Evolutionary conservation across 1,140 invertebrate species (phyloP), one percentile per base, ranked within the genome.

Genomic region (Zaprionus kolodkinae): DNA sequence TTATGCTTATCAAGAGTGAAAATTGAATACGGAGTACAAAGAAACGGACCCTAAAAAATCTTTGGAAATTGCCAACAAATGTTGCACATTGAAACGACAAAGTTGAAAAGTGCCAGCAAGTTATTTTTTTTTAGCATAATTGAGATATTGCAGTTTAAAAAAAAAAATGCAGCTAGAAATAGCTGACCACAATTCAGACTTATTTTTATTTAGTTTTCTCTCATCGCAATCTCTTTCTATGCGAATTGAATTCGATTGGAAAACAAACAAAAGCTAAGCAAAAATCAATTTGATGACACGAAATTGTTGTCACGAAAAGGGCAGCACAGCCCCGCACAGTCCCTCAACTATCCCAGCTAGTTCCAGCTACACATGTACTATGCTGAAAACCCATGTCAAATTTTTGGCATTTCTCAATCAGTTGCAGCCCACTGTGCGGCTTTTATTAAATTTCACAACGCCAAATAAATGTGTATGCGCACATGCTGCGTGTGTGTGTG

Each of bases 1-100:
- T 87, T 88, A 78, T 88, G 85, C 76, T 79, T 83, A 88, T 88
- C 79, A 86, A 83, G 55, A 72, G 77, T 68, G 70, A 84, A 70
- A 87, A 80, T 88, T 84, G 84, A 87, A 87, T 88, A 87, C 76
- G 75, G 74, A n/a, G 52, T 66, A 80, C 70, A 27, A 40, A 38
- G 57, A 33, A 40, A 40, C 3, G 6, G 56, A 68, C 64, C 71
- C 27, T 63, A 30, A 66, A 71, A 55, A 11, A n/a, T 15, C 0
- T 56, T 21, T 45, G 35, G 35, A 15, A 55, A 40, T 52, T 69
- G 52, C 65, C 66, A 63, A 25, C 59, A 76, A 72, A 60, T 72
- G 21, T 48, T 60, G 62, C 73, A 76, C 69, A 76, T 40, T 72
- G 68, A 33, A 13, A 55, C 52, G 25, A 12, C 30, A 55, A n/a